These are phyloP conservation scores for Cheilosia urbana DNA, from an alignment of 2,888 invertebrate species.

Conservation along the genomic window DNA sequence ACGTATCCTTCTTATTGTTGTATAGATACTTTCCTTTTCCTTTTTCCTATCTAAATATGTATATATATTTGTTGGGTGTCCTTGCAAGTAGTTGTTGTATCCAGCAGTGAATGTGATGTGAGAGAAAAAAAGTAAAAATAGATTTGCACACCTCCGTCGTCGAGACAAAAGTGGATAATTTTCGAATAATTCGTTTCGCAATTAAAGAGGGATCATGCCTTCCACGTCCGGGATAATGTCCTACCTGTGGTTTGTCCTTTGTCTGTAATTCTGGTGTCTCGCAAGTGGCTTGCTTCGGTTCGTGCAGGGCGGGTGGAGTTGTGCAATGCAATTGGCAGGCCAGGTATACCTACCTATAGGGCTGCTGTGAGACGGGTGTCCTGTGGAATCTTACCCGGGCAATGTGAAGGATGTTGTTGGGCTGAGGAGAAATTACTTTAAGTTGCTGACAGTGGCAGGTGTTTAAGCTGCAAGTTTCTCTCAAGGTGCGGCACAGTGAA, in stretches of 20 bases:
- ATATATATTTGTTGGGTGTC: constrained; percentile 22
- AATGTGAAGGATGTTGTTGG: neutral
- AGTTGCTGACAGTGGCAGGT: too few species aligned
- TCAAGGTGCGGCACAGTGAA: too few species aligned
- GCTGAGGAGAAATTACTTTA: too few species aligned
- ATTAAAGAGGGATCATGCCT: constrained; percentile 66
- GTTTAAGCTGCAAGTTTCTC: too few species aligned
- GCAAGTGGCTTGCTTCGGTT: constrained; percentile 19
- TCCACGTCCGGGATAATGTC: constrained; percentile 38
- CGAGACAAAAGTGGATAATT: constrained; percentile 37
- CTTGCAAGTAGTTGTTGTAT: neutral
- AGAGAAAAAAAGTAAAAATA: constrained; percentile 20
- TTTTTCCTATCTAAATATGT: neutral
- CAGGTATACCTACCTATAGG: constrained; percentile 10
- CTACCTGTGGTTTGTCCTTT: constrained; percentile 54
- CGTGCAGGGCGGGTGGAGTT: constrained; percentile 16
- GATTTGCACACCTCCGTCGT: constrained; percentile 50
- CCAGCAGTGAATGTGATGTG: constrained; percentile 18
- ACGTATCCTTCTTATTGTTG: constrained; percentile 77
- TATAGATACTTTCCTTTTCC: constrained; percentile 15
- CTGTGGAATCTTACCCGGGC: neutral
- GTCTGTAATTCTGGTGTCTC: neutral
- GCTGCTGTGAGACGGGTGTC: neutral
- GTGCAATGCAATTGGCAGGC: constrained; percentile 13
- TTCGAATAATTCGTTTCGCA: constrained; percentile 63